phyloP scores from a whole-genome alignment of 2,888 invertebrate genomes.

The Drosophila quasianomalipes region DNA sequence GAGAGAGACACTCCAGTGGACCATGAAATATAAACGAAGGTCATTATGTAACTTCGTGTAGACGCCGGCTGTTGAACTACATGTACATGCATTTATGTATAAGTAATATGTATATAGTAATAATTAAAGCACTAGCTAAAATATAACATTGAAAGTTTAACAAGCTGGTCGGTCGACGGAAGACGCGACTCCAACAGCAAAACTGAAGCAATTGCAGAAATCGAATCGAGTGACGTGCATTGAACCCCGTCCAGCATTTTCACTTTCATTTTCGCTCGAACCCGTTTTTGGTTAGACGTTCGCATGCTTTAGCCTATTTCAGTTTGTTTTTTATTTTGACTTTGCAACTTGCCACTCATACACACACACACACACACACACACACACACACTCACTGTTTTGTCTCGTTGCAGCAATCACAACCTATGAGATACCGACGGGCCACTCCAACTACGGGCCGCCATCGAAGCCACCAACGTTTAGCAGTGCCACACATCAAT shows the following conservation, averaged over 20 bases:
- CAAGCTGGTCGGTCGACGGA: constrained; percentile 44
- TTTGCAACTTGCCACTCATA: constrained; percentile 11
- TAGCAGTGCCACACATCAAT: constrained; percentile 83
- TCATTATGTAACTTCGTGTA: constrained; percentile 55
- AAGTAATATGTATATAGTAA: constrained; percentile 22
- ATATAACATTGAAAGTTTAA: constrained; percentile 47
- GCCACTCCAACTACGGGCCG: constrained; percentile 84
- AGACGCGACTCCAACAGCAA: constrained; percentile 24
- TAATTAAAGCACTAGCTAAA: constrained; percentile 52
- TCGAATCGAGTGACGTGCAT: constrained; percentile 48
- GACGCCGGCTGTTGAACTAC: constrained; percentile 50
- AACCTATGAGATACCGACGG: constrained; percentile 84
- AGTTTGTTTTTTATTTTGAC: constrained; percentile 39
- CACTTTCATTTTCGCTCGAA: constrained; percentile 31
- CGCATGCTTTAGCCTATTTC: constrained; percentile 57
- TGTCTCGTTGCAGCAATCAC: constrained; percentile 79
- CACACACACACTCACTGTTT: background rate
- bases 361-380: constrained; percentile 1
- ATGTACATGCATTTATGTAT: constrained; percentile 13
- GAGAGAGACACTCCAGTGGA: constrained; percentile 15
- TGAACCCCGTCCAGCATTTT: constrained; percentile 54
- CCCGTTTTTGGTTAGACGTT: constrained; percentile 57
- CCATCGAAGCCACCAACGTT: constrained; percentile 84
- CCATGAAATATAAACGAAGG: constrained; percentile 52
- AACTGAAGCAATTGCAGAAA: constrained; percentile 22